These are phyloP conservation scores for Rattus rattus DNA, from an alignment of 2,113 vertebrate species.

Conservation along the genomic window DNA sequence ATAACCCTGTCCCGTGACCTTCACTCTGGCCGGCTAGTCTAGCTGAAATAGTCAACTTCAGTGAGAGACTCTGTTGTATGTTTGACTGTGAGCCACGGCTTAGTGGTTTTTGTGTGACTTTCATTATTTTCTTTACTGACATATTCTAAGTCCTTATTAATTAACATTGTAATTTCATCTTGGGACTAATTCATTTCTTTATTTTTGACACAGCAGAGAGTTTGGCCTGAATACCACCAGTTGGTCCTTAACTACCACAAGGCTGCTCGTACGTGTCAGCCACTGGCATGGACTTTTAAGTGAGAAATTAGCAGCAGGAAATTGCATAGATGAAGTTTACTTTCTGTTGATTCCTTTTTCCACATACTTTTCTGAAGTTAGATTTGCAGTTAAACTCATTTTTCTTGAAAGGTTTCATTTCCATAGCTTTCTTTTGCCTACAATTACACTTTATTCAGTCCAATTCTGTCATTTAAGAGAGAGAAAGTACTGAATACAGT, in stretches of 20 bases:
- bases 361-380: slow-evolving; percentile 4
- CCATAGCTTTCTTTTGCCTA: not conserved
- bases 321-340: slow-evolving; percentile 27
- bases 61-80: too few species aligned
- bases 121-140: slow-evolving; percentile 26
- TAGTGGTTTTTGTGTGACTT: not conserved
- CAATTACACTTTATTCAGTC: not conserved
- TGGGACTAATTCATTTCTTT: slow-evolving; percentile 4
- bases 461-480: slow-evolving; percentile 36
- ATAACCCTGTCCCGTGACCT: not conserved
- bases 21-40: too few species aligned
- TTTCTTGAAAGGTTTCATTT: slow-evolving; percentile 61
- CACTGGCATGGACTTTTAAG: not conserved
- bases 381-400: not conserved
- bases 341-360: not conserved
- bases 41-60: too few species aligned
- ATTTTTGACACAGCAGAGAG: slow-evolving; percentile 50
- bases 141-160: slow-evolving; percentile 45
- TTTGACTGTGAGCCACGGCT: not conserved
- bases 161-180: slow-evolving; percentile 61
- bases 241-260: not conserved
- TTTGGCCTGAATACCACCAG: not conserved
- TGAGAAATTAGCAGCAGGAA: not conserved
- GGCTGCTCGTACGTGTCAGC: not conserved
- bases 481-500: not conserved